Conservation (phyloP, 2,113 vertebrate species). For the Varanus salvator region DNA sequence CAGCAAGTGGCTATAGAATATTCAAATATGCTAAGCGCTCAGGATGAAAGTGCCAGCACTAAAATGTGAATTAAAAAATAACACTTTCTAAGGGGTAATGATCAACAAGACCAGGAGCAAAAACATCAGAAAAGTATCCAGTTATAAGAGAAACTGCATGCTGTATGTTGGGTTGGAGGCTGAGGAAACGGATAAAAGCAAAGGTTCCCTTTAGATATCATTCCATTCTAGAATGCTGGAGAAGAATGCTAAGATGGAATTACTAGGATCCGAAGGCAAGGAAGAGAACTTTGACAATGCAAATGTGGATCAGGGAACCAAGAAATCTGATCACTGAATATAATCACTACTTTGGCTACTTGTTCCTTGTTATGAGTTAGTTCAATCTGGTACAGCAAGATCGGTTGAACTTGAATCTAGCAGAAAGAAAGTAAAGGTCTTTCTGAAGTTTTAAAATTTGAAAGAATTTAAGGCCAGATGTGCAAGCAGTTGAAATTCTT, state of each 20-base stretch:
- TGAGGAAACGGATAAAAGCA: too few species aligned
- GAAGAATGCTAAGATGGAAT: not conserved
- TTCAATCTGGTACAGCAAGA: not conserved
- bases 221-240: not conserved
- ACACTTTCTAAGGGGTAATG: not conserved
- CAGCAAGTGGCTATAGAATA: not conserved
- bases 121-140: not conserved
- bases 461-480: not conserved
- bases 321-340: not conserved
- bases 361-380: not conserved
- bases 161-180: not conserved
- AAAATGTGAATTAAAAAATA: not conserved
- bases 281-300: not conserved
- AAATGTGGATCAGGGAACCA: not conserved
- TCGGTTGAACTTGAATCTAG: not conserved
- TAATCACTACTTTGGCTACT: not conserved
- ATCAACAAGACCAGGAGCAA: not conserved
- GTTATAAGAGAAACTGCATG: not conserved
- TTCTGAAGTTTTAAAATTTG: not conserved
- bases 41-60: not conserved
- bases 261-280: not conserved
- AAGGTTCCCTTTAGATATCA: not conserved
- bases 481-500: not conserved
- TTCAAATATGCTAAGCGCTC: not conserved
- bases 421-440: not conserved